Evolutionary conservation across 2,113 vertebrate species (phyloP), one percentile per base, ranked within the genome.

Genomic region (Clarias magur): DNA sequence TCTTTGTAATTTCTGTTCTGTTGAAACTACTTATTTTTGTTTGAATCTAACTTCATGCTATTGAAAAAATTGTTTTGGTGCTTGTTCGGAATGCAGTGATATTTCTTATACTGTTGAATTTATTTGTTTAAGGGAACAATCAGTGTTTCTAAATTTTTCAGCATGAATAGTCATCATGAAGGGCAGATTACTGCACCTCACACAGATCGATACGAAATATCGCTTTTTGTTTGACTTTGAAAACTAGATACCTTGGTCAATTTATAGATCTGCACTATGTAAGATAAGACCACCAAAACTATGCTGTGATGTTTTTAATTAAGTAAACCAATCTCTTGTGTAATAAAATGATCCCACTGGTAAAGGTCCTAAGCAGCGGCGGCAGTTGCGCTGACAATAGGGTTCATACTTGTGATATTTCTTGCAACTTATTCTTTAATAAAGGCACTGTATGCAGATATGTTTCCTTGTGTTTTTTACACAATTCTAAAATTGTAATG

Each of bases 351-450:
- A 65, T 34, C 62, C 54, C 48, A 38, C 8, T 63, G 48, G 7
- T 48, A 67, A 59, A 80, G 56, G 17, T 38, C 19, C 34, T 34
- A 60, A 16, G 19, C 16, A 10, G 27, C 78, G 34, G 56, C 68
- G 38, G 83, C 72, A 53, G 34, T 60, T 42, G 54, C 21, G 42
- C 3, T 38, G 83, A 27, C 2, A 19, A 23, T 63, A 56, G 72
- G 59, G 21, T 19, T 78, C 57, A 54, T 23, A 62, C 63, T 63
- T 86, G 75, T 86, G 21, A 56, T 70, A 62, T 76, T 38, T 42
- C 21, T 57, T 57, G 42, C 79, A 65, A 57, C 30, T 80, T 19
- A 57, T 80, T 86, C 13, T 34, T 86, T 67, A 86, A 80, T 86
- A 80, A 86, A 86, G 56, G 4, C 48, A 86, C 48, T 38, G 53